Conservation (phyloP, 2,888 invertebrate genomes). For the Tolmerus cingulatus region DNA sequence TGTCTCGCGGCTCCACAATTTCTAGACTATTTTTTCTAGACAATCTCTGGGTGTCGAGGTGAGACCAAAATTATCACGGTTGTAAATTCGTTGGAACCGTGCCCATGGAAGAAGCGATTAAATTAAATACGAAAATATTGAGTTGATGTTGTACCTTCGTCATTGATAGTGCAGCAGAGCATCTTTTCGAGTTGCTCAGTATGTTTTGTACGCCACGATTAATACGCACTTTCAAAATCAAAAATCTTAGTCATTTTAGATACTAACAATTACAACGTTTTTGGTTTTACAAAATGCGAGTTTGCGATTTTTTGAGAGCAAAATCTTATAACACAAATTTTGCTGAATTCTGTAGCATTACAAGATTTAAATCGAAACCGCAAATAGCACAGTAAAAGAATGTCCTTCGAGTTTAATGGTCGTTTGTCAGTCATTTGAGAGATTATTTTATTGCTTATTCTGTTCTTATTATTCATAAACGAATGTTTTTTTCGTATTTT, state of each 20-base stretch:
- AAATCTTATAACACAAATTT: too few relatives aligned
- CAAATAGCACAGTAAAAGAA: background rate
- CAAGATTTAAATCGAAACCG: too few relatives aligned
- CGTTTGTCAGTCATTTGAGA: background rate
- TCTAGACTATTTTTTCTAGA: background rate
- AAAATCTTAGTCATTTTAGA: background rate
- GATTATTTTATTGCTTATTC: background rate
- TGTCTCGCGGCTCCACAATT: background rate
- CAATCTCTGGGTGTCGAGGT: background rate
- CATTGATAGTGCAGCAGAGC: background rate
- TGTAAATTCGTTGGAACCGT: background rate
- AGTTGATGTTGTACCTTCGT: background rate
- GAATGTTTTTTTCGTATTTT: too few relatives aligned
- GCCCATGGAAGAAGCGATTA: background rate
- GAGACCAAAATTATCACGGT: background rate
- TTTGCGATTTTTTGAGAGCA: too few relatives aligned
- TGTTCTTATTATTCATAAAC: background rate
- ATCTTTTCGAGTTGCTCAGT: background rate
- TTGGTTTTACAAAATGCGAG: too few relatives aligned
- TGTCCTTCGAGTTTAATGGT: background rate
- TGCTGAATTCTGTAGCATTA: background rate
- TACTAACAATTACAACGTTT: too few relatives aligned
- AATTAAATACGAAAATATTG: background rate
- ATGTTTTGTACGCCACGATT: background rate
- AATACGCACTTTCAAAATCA: background rate